These are phyloP conservation scores for Acestrorhynchus altus DNA, from an alignment of 2,797 vertebrate species.

Conservation along the genomic window DNA sequence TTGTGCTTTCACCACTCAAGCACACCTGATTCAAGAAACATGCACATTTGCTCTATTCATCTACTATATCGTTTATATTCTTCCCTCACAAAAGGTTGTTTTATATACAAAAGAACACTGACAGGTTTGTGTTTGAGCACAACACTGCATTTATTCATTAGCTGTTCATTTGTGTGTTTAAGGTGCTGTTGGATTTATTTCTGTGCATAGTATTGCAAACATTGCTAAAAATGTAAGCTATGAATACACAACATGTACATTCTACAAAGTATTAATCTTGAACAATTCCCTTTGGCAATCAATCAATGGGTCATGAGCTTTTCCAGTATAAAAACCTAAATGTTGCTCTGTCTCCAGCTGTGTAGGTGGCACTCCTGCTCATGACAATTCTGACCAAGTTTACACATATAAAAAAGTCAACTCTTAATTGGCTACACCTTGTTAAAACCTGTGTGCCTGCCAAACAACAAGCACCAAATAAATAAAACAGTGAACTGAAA, in stretches of 20 bases:
- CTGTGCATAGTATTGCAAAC: not conserved
- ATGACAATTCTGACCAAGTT: not conserved
- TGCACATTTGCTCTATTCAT: not conserved
- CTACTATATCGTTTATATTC: not conserved
- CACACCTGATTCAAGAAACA: too few relatives aligned
- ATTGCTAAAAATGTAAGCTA: not conserved
- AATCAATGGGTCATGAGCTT: not conserved
- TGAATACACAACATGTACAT: not conserved
- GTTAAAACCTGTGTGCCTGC: not conserved
- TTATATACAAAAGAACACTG: not conserved
- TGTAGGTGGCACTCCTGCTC: conserved; percentile 13
- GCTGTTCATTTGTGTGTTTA: not conserved
- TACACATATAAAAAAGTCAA: not conserved
- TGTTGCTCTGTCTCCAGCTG: not conserved
- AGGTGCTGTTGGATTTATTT: conserved; percentile 9
- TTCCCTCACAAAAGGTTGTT: not conserved
- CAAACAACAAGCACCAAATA: not conserved
- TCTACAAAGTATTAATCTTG: not conserved
- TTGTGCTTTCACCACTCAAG: too few relatives aligned
- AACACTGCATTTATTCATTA: conserved; percentile 29
- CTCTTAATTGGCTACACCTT: not conserved
- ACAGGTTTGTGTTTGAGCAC: not conserved
- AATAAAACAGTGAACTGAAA: not conserved
- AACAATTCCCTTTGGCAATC: not conserved
- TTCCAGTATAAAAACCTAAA: conserved; percentile 8